Evolutionary conservation across 2,888 invertebrate species (phyloP).

Genomic region (Eupithecia subfuscata): DNA sequence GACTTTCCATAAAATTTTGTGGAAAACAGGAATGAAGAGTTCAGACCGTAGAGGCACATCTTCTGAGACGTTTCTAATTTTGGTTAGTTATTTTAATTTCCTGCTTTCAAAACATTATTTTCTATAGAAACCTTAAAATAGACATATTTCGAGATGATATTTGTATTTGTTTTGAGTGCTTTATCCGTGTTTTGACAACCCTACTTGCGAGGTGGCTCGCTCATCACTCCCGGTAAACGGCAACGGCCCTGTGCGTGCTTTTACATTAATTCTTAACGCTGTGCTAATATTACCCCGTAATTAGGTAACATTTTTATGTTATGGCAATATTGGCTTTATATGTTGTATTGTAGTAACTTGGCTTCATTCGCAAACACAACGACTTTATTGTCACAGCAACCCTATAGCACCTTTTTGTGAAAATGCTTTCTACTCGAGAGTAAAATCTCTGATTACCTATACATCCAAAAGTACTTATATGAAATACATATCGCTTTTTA

Average conservation of each 20-base stretch:
- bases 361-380: neutral
- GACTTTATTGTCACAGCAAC: neutral
- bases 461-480: neutral
- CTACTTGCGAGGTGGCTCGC: constrained; percentile 37
- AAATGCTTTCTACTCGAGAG: neutral
- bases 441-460: neutral
- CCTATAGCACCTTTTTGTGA: neutral
- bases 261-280: constrained; percentile 52
- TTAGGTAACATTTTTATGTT: constrained; percentile 15
- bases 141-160: neutral
- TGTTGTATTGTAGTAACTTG: constrained; percentile 28
- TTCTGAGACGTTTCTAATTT: neutral
- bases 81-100: neutral
- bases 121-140: neutral
- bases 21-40: neutral
- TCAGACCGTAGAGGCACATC: neutral
- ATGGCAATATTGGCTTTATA: constrained; percentile 36
- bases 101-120: neutral
- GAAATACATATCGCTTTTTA: constrained; percentile 1
- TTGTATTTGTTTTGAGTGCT: neutral
- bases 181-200: constrained; percentile 13
- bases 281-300: constrained; percentile 12
- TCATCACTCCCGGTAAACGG: constrained; percentile 44
- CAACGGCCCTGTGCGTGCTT: constrained; percentile 53
- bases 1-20: too few species aligned